Conservation (phyloP, 2,888 invertebrate species). For the Tetragnatha montana region DNA sequence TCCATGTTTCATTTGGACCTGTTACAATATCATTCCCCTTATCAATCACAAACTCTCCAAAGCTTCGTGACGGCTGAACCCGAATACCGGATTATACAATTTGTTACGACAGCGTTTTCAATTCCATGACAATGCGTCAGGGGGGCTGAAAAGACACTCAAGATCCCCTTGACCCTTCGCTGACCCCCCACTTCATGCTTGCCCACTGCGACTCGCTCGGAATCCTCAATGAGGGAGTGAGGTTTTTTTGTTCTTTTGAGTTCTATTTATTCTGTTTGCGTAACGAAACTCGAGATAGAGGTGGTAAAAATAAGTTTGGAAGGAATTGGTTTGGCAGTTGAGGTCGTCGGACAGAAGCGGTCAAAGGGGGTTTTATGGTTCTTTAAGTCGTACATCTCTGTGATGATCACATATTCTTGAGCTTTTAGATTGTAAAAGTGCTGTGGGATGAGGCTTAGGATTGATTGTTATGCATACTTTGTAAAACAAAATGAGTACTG, state of each 20-base stretch:
- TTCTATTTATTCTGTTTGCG: background rate
- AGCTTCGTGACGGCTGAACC: conserved; percentile 12
- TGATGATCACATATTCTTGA: too few species aligned
- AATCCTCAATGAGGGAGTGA: conserved; percentile 45
- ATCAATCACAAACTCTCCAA: background rate
- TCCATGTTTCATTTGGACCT: background rate
- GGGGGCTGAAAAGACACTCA: background rate
- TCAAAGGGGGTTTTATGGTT: too few species aligned
- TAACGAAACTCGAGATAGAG: conserved; percentile 10
- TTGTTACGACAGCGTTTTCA: conserved; percentile 60
- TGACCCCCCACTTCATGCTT: conserved; percentile 39
- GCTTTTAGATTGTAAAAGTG: too few species aligned
- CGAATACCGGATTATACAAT: conserved; percentile 59
- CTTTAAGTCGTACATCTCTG: too few species aligned
- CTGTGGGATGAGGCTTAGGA: too few species aligned
- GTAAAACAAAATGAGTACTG: too few species aligned
- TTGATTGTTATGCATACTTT: too few species aligned
- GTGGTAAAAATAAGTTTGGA: background rate
- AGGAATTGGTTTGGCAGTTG: background rate
- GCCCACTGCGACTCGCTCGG: conserved; percentile 15
- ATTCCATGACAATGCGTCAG: conserved; percentile 47
- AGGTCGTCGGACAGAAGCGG: too few species aligned
- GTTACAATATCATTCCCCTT: background rate
- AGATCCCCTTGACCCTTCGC: conserved; percentile 10
- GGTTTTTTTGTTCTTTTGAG: conserved; percentile 9